Percentiles rank a stretch among this genome's conserved stretches.
phyloP scores from a whole-genome alignment of 2,113 vertebrate species.

The Podarcis cretensis region DNA sequence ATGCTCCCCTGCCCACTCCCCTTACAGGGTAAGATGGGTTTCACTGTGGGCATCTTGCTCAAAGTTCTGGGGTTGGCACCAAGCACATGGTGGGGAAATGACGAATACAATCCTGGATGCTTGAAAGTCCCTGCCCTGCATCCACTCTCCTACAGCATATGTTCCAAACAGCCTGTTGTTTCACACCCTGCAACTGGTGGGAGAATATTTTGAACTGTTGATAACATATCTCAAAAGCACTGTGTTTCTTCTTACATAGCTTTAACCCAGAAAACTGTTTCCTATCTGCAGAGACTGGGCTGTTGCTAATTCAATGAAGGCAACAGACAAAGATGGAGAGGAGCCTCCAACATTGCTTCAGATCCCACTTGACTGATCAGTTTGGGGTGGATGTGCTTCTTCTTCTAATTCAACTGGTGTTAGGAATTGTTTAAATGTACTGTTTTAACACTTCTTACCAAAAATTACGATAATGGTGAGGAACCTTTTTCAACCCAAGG shows the following conservation, averaged over 20 bases:
- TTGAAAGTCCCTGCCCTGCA: neutral
- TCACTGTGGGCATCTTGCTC: neutral
- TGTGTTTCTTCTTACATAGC: neutral
- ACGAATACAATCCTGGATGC: neutral
- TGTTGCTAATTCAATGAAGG: neutral
- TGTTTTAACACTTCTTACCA: neutral
- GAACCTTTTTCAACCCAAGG: too few relatives aligned
- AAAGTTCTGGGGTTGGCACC: neutral
- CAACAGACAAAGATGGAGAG: neutral
- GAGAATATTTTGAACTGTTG: neutral
- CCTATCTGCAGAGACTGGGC: neutral
- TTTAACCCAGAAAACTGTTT: neutral
- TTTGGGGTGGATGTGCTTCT: neutral
- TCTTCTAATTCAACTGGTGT: neutral
- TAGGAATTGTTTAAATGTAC: neutral
- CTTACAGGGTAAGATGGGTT: neutral
- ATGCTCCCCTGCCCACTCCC: too few relatives aligned
- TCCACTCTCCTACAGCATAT: neutral
- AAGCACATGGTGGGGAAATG: neutral
- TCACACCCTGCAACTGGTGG: neutral
- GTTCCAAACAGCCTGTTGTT: neutral
- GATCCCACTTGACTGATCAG: neutral
- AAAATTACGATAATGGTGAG: too few relatives aligned
- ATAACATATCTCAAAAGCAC: neutral
- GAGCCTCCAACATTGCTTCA: neutral